Conservation (phyloP, 2,113 vertebrate genomes). For the Sylvietta virens region DNA sequence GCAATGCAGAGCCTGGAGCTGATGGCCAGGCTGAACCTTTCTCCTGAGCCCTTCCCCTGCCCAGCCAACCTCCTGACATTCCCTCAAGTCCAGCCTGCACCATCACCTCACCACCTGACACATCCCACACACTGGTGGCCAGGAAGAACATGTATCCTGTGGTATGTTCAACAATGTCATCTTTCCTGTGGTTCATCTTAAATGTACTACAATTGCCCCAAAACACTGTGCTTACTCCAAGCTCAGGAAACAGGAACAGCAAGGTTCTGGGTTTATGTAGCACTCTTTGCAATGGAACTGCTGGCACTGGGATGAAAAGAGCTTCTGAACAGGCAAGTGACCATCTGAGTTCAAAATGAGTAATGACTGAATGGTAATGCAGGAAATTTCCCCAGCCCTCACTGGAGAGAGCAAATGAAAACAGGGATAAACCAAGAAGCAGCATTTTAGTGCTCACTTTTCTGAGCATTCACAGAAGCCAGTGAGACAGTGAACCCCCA, state of each 20-base stretch:
- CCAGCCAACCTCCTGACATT: not conserved
- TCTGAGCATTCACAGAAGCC: not conserved
- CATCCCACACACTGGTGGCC: not conserved
- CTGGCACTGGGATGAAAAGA: not conserved
- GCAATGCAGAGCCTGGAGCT: not conserved
- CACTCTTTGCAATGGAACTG: not conserved
- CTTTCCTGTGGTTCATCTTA: not conserved
- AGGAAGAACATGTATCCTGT: not conserved
- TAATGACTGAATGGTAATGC: not conserved
- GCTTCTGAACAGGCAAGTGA: not conserved
- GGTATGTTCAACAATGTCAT: not conserved
- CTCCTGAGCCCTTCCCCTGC: not conserved
- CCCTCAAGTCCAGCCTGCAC: not conserved
- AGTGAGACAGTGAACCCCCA: not conserved
- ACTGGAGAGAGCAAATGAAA: not conserved
- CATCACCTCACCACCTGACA: not conserved
- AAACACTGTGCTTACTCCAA: not conserved
- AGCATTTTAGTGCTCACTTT: not conserved
- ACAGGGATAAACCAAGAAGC: not conserved
- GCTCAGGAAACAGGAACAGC: not conserved
- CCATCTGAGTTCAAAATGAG: not conserved
- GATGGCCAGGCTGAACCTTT: not conserved
- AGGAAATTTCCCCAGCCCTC: not conserved
- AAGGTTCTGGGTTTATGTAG: not conserved
- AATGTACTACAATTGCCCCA: not conserved